Conservation (phyloP, 1,140 invertebrate species). For the Drosophila aff. region DNA sequence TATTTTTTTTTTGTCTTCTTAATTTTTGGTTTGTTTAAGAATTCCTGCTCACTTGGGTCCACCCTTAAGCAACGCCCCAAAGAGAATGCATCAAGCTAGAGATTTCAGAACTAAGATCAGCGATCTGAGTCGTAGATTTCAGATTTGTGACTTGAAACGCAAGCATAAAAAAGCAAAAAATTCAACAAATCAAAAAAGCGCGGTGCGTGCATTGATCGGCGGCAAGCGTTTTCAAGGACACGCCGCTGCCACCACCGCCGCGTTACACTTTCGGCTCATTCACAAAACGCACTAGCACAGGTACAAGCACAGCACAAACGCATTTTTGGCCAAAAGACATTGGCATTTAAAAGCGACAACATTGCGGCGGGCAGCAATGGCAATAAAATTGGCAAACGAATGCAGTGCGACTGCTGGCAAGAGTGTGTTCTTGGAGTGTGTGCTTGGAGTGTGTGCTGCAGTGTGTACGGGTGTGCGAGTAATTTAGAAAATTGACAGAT, state of each 20-base stretch:
- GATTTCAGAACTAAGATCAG: conserved; percentile 28
- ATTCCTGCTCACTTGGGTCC: background rate
- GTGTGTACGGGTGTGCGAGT: conserved; percentile 63
- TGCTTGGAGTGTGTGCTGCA: conserved; percentile 25
- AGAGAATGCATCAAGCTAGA: conserved; percentile 44
- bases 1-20: background rate
- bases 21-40: background rate
- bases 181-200: conserved; percentile 2
- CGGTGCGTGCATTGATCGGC: conserved; percentile 39
- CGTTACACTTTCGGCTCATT: conserved; percentile 82
- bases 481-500: conserved; percentile 82
- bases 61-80: conserved; percentile 1
- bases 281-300: conserved; percentile 49
- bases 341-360: conserved; percentile 74
- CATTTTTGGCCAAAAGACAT: conserved; percentile 77
- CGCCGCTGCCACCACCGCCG: conserved; percentile 65
- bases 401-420: conserved; percentile 32
- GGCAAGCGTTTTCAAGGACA: conserved; percentile 71
- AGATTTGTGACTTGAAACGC: conserved; percentile 12
- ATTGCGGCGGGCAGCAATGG: conserved; percentile 35
- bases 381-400: conserved; percentile 60
- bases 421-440: conserved; percentile 39
- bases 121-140: conserved; percentile 23
- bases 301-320: conserved; percentile 10
- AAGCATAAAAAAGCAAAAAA: background rate